These are phyloP conservation scores for Ostrea denselamellosa DNA, from an alignment of 1,140 invertebrate species.

Conservation along the genomic window DNA sequence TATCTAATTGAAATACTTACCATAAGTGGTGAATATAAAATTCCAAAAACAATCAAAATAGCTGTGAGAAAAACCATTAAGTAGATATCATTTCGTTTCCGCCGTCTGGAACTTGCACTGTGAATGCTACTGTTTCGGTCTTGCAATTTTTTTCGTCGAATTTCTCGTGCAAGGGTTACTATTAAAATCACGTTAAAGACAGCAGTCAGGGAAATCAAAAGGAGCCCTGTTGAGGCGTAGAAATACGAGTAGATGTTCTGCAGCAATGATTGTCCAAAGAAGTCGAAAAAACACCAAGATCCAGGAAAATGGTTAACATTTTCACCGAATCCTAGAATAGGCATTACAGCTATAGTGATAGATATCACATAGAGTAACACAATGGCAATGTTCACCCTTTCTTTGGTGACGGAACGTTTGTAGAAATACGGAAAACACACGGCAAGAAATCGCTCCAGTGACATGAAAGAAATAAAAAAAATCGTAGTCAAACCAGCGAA, in stretches of 20 bases:
- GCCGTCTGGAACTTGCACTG: constrained; percentile 70
- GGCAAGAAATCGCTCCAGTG: constrained; percentile 77
- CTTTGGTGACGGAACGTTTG: constrained; percentile 69
- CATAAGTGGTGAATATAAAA: constrained; percentile 78
- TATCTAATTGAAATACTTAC: constrained; percentile 65
- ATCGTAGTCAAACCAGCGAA: constrained; percentile 76
- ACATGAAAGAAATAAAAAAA: constrained; percentile 77
- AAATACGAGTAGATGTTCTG: constrained; percentile 67
- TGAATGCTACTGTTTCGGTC: constrained; percentile 49
- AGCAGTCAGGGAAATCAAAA: constrained; percentile 70
- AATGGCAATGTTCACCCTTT: constrained; percentile 66
- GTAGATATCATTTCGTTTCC: constrained; percentile 70
- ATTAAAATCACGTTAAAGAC: constrained; percentile 74
- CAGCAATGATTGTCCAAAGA: constrained; percentile 54
- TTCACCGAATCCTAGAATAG: constrained; percentile 75
- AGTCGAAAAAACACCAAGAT: constrained; percentile 80
- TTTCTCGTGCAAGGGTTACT: constrained; percentile 68
- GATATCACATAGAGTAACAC: constrained; percentile 69
- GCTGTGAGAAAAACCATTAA: constrained; percentile 75
- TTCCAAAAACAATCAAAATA: constrained; percentile 77
- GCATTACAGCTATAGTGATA: constrained; percentile 71
- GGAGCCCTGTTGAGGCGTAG: constrained; percentile 70
- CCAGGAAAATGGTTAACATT: constrained; percentile 75
- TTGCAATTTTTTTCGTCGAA: constrained; percentile 58
- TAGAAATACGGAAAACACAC: constrained; percentile 78